phyloP scores from a whole-genome alignment of 2,888 invertebrate genomes.

The Hesperia comma region DNA sequence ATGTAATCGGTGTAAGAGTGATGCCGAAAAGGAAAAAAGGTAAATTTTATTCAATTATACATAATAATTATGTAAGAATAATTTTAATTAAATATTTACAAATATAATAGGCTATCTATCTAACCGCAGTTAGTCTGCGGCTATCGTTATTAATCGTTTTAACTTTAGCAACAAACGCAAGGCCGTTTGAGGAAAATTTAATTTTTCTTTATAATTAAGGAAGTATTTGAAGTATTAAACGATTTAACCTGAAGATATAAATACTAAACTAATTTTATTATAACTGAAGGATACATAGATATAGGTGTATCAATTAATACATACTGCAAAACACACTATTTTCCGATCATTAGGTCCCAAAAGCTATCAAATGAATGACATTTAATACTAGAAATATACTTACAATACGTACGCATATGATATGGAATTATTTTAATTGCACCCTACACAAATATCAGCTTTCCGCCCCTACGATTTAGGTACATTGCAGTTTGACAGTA shows the following conservation, averaged over 20 bases:
- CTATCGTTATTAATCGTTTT: conserved; percentile 9
- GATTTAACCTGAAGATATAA: background rate
- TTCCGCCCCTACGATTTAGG: no score
- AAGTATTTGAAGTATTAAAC: conserved; percentile 13
- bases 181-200: conserved; percentile 33
- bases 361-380: conserved; percentile 9
- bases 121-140: conserved; percentile 4
- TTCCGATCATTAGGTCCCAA: conserved; percentile 23
- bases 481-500: no score
- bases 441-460: no score
- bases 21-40: conserved; percentile 84
- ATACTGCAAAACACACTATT: conserved; percentile 1
- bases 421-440: no score
- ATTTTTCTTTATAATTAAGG: conserved; percentile 29
- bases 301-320: background rate
- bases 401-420: no score
- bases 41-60: conserved; percentile 52
- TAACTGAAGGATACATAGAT: background rate
- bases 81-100: conserved; percentile 3
- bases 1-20: conserved; percentile 82
- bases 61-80: background rate
- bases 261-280: background rate
- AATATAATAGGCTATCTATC: no score
- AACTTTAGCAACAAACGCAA: conserved; percentile 25
- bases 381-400: conserved; percentile 21